Base-by-base conservation (phyloP, 2,113 vertebrate genomes). In the Pterocles gutturalis region DNA sequence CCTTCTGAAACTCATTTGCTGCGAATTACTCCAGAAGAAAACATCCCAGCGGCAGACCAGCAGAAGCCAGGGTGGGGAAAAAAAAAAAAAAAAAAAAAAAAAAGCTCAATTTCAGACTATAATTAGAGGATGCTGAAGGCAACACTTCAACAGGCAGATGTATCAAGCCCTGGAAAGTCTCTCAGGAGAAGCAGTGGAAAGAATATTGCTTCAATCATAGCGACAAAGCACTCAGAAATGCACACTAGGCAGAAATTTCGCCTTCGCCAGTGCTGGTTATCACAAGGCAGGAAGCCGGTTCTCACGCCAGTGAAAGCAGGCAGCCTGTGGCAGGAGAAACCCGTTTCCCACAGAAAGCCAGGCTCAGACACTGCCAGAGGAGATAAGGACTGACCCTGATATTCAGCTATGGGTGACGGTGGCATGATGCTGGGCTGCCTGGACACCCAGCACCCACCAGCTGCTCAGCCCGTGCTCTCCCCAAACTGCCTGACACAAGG, bases 401-500 rank as follows among this genome's bases (percentile, higher is more conserved):
- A 0, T 41, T 43, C 21, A 55, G 17, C 33, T 43, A 2, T 5
- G 69, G 38, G 26, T 67, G 73, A 51, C 5, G 22, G 34, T 33
- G 29, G 34, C 0, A 0, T 4, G 22, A 21, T 7, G 19, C 21
- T 73, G 1, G 3, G 61, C 57, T 55, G 29, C 25, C 78, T 38
- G 6, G 2, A 1, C 0, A 0, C 67, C 58, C 53, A 46, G 31
- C 54, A 64, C 36, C 34, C 62, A 48, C 58, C 2, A 1, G 31
- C 57, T 60, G 51, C 45, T 67, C 51, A 65, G 80, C 28, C 65
- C 53, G 7, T 20, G 17, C 67, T 48, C 73, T 97, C 91, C 85
- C 82, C 70, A 86, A 53, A 62, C 70, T 60, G 94, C 95, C 94
- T 97, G 91, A 93, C 93, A 96, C 70, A 83, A 94, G 94, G 93